Base-by-base conservation (phyloP, 2,888 invertebrate species). In the Pseudococcus jackbeardsleyi region DNA sequence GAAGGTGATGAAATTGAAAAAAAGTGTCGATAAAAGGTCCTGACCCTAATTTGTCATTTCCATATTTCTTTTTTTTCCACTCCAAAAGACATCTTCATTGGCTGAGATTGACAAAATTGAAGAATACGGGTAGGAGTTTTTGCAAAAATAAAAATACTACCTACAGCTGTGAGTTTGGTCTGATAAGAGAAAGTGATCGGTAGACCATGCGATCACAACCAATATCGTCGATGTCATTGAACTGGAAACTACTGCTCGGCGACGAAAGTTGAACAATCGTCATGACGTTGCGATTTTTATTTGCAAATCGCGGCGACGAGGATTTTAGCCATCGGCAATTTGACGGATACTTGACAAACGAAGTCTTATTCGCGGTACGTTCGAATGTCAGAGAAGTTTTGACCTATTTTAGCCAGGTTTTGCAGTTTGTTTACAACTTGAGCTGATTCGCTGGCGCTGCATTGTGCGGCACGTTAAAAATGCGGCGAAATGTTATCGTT, bases 231-330 rank as follows among this genome's bases (percentile, higher is more conserved):
- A 12, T 64, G 64, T 64, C 64, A 64, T 64, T 64, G 64, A 64
- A 22, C 64, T 64, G 64, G 64, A 64, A 64, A 64, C 64, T 64
- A 22, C 64, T 11, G 9, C 9, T 22, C 19, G 22, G 7, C 64
- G 64, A 64, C 22, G 64, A 64, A 64, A 64, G 64, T 64, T 22
- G 19, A 22, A 64, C 64, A 22, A 64, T 64, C 64, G 64, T 64
- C 22, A 22, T 64, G 64, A 64, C 19, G 22, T 22, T 64, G 64
- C 64, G 22, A 64, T 64, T 64, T 64, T 64, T 64, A 22, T 64
- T 15, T 42, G 42, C 42, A 22, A 19, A n/a, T 22, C 64, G 64
- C 19, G 9, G 7, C 15, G 64, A 22, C 64, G 22, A 64, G 19
- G 22, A 22, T 64, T 64, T 22, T 64, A 64, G 22, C 64, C 22